phyloP scores from a whole-genome alignment of 2,113 vertebrate species.

The Sisor rabdophorus region DNA sequence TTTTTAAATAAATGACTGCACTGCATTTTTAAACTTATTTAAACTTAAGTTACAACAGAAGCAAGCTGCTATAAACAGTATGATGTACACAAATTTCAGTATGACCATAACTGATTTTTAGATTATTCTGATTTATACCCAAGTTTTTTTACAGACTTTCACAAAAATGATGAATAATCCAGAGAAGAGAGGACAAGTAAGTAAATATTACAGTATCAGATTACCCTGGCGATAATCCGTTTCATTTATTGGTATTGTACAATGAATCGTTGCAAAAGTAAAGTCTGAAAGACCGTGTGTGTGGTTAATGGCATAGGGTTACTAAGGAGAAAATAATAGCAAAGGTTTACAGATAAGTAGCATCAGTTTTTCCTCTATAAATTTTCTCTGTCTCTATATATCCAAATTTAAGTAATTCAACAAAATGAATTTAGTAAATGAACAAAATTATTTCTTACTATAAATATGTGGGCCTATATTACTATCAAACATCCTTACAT shows the following conservation, averaged over 20 bases:
- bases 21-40: conserved; percentile 36
- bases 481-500: too few species aligned
- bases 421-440: too few species aligned
- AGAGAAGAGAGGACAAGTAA: conserved; percentile 52
- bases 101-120: conserved; percentile 31
- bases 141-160: conserved; percentile 37
- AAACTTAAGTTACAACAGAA: conserved; percentile 29
- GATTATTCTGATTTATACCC: conserved; percentile 19
- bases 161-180: conserved; percentile 24
- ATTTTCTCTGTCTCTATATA: background rate
- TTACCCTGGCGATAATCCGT: background rate
- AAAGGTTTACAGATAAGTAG: background rate
- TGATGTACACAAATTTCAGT: conserved; percentile 17
- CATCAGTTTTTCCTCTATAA: background rate
- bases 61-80: conserved; percentile 11
- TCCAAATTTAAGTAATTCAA: too few species aligned
- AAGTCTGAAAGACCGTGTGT: conserved; percentile 33
- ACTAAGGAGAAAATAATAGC: background rate
- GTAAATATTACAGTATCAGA: conserved; percentile 55
- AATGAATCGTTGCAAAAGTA: conserved; percentile 39
- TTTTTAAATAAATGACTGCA: conserved; percentile 24
- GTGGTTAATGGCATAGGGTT: conserved; percentile 1
- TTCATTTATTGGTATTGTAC: conserved; percentile 34
- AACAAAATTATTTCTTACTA: too few species aligned
- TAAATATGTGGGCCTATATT: too few species aligned